Conservation (phyloP, 1,140 invertebrate genomes). For the Sinella curviseta region DNA sequence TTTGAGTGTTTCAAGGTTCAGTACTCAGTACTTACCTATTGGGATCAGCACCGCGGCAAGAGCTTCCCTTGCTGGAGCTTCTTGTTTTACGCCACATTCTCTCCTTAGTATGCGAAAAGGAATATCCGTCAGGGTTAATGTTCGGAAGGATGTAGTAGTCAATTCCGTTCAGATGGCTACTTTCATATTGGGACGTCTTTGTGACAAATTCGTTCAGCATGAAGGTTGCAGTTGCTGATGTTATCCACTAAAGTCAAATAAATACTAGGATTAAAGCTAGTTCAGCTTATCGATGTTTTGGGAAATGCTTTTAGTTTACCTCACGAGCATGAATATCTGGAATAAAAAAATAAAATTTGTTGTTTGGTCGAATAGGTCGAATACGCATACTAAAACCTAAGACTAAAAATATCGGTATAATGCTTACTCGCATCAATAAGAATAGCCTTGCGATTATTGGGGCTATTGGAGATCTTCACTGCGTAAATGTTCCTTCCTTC, state of each 20-base stretch:
- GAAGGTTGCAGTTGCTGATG: constrained; percentile 67
- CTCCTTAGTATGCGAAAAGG: constrained; percentile 53
- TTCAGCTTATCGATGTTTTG: too few relatives aligned
- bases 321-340: constrained; percentile 1
- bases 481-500: constrained; percentile 56
- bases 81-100: constrained; percentile 58
- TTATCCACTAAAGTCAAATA: constrained; percentile 76
- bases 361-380: too few relatives aligned
- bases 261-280: too few relatives aligned
- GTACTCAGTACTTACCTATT: too few relatives aligned
- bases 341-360: too few relatives aligned
- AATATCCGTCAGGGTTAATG: constrained; percentile 66
- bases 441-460: constrained; percentile 6
- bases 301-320: too few relatives aligned
- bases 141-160: constrained; percentile 62
- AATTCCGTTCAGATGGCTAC: constrained; percentile 50
- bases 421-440: constrained; percentile 1
- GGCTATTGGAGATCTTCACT: constrained; percentile 53
- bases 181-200: constrained; percentile 34
- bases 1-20: too few relatives aligned
- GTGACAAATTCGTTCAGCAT: constrained; percentile 57
- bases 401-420: too few relatives aligned
- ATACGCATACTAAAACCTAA: too few relatives aligned
- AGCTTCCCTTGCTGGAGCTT: background rate
- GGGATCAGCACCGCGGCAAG: too few relatives aligned